phyloP scores from a whole-genome alignment of 2,797 vertebrate species.

The Miichthys miiuy region DNA sequence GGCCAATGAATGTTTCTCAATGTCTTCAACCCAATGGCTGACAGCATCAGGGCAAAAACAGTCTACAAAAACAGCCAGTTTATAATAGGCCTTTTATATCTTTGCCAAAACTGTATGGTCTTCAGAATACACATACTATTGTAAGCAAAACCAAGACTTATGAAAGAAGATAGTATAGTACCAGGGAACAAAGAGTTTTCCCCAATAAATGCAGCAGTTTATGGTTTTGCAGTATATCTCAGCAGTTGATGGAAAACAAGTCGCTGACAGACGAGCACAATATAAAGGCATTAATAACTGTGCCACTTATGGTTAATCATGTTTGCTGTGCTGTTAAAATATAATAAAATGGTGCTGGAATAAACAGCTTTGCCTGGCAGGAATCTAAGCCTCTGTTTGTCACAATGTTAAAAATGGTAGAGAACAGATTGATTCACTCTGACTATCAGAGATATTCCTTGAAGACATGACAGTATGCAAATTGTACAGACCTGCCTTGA shows the following conservation, averaged over 20 bases:
- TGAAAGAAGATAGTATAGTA: conserved; percentile 57
- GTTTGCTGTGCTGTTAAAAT: conserved; percentile 54
- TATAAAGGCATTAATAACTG: conserved; percentile 59
- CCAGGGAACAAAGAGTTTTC: conserved; percentile 27
- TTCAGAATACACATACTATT: conserved; percentile 59
- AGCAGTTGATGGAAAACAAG: conserved; percentile 46
- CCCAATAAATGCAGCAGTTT: conserved; percentile 57
- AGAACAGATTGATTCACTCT: conserved; percentile 28
- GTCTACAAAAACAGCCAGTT: conserved; percentile 64
- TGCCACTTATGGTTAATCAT: conserved; percentile 64
- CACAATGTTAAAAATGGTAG: conserved; percentile 39
- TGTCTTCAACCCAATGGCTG: conserved; percentile 69
- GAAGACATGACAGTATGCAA: conserved; percentile 49
- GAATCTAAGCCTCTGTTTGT: conserved; percentile 25
- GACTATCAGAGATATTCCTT: conserved; percentile 38
- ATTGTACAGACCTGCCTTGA: conserved; percentile 22
- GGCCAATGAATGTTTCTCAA: conserved; percentile 73
- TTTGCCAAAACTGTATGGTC: conserved; percentile 59
- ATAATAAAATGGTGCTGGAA: conserved; percentile 43
- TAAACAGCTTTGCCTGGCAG: conserved; percentile 45
- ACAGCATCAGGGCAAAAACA: conserved; percentile 56
- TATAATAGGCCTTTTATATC: conserved; percentile 68
- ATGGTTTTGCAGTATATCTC: conserved; percentile 44
- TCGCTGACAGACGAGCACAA: conserved; percentile 44
- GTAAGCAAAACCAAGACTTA: conserved; percentile 57